Evolutionary conservation across 2,797 vertebrate species (phyloP).

Genomic region (Pangasius djambal): DNA sequence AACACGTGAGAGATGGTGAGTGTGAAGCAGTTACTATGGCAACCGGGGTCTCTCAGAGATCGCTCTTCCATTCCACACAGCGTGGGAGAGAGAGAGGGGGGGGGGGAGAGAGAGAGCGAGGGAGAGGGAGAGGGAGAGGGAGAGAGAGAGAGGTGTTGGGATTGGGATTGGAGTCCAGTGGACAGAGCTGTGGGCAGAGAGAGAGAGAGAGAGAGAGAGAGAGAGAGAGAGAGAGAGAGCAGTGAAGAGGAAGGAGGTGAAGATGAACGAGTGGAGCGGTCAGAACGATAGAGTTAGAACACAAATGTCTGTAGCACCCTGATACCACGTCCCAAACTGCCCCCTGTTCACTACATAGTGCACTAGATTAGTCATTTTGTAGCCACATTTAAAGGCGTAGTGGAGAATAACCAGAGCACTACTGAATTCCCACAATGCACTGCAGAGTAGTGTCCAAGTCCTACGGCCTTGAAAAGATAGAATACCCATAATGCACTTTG

Average conservation of each 20-base stretch:
- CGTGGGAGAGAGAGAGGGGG: slow-evolving; percentile 42
- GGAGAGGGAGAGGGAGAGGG: too few relatives aligned
- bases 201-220: background rate
- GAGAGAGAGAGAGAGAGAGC: background rate
- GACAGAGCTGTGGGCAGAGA: too few relatives aligned
- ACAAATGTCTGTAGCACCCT: background rate
- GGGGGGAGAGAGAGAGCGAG: background rate
- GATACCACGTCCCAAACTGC: background rate
- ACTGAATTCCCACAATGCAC: background rate
- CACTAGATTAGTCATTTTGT: background rate
- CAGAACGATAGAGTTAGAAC: slow-evolving; percentile 6
- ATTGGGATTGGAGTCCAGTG: too few relatives aligned
- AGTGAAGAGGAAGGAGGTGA: slow-evolving; percentile 28
- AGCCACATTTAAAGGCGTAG: background rate
- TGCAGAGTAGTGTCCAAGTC: background rate
- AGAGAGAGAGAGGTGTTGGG: too few relatives aligned
- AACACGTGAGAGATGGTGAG: slow-evolving; percentile 75
- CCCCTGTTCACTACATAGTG: background rate
- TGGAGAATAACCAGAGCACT: background rate
- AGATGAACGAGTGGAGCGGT: slow-evolving; percentile 57
- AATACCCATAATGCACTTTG: background rate
- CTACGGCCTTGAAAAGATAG: background rate
- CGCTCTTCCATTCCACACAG: slow-evolving; percentile 64
- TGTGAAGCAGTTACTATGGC: slow-evolving; percentile 79
- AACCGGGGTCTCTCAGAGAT: slow-evolving; percentile 74